These are phyloP conservation scores for Corythaixoides concolor DNA, from an alignment of 2,113 vertebrate species.

Conservation along the genomic window DNA sequence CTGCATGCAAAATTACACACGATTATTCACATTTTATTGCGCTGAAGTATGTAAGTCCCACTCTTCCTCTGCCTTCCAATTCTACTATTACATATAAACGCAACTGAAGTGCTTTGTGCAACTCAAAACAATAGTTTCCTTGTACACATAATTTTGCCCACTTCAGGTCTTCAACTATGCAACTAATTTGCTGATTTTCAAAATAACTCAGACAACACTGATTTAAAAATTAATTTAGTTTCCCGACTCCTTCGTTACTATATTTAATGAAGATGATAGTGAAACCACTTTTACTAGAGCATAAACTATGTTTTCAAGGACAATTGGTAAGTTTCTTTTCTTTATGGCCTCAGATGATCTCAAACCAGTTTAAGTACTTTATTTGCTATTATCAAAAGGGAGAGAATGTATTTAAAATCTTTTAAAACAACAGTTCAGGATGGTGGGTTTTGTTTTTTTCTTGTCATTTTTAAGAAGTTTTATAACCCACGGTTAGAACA, in stretches of 20 bases:
- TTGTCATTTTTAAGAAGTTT: background rate
- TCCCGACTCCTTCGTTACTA: background rate
- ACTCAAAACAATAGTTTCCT: background rate
- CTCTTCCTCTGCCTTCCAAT: background rate
- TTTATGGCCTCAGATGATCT: background rate
- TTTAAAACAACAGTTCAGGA: background rate
- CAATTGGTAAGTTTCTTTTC: background rate
- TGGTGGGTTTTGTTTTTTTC: background rate
- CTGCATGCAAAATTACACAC: background rate
- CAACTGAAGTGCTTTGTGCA: background rate
- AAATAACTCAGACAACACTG: background rate
- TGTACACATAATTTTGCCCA: background rate
- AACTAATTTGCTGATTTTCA: constrained; percentile 6
- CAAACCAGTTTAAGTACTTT: background rate
- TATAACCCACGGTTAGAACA: background rate
- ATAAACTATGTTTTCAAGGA: background rate
- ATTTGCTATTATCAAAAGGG: background rate
- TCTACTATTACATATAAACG: background rate
- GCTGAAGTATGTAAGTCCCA: background rate
- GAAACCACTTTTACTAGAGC: background rate
- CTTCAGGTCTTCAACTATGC: background rate
- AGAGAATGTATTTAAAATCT: background rate
- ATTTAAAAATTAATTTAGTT: background rate
- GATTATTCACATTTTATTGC: background rate
- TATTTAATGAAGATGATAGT: background rate